Base-by-base conservation (phyloP, 2,113 vertebrate genomes). In the Labeo rohita region DNA sequence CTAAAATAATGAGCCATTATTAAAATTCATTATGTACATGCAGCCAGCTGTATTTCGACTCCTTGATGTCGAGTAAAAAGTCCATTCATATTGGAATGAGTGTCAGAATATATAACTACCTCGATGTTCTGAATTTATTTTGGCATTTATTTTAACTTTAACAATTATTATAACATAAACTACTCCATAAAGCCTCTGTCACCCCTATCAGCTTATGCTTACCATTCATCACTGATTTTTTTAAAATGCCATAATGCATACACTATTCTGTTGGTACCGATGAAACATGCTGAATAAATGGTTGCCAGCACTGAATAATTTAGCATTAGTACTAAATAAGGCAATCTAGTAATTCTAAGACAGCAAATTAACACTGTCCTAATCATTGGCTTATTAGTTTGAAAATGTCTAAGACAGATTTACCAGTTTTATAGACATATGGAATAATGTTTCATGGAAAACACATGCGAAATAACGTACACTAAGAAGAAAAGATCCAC, bases 271-370 rank as follows among this genome's bases (percentile, higher is more conserved):
- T 59, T 52, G 12, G 28, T 13, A 23, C 63, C 61, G 65, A 77
- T 72, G 36, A 80, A 75, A 85, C 23, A 75, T 74, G 76, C 77
- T 45, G 52, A 80, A 28, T 70, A 52, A 74, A 39, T 81, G 16
- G 10, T 10, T 56, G 75, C 28, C 68, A 84, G 10, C 43, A 52
- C 5, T 2, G 18, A 68, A 61, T 81, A 28, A 47, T 56, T 61
- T 85, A 45, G 23, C 52, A 66, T 39, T 76, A 23, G 45, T 9
- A 6, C 77, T 66, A 16, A 36, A 52, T 82, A 39, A 70, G 80
- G 80, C 75, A 8, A 47, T 85, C 28, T 59, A 85, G 8, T 80
- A 70, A 34, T 23, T 68, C 11, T n/a, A 1, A 34, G 23, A 50
- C 54, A 56, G 52, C 65, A 72, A n/a, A 10, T 13, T 8, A 59